Evolutionary conservation across 2,888 invertebrate species (phyloP).

Genomic region (Germaria angustata): DNA sequence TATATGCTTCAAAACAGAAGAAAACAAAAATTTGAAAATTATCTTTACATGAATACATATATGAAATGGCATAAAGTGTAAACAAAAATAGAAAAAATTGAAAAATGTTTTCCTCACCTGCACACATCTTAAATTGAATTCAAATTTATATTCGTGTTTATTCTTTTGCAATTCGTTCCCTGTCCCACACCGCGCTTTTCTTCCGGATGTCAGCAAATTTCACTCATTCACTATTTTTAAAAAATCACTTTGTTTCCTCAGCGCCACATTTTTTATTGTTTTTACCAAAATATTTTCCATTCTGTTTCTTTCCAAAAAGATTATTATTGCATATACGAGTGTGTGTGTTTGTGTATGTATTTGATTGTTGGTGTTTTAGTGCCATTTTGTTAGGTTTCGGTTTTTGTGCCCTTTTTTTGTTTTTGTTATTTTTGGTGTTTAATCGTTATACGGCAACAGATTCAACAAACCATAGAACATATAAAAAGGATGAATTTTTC

Average conservation of each 20-base stretch:
- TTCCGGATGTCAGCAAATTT: slow-evolving; percentile 63
- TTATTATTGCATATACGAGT: slow-evolving; percentile 26
- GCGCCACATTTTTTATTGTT: slow-evolving; percentile 45
- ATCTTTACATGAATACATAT: slow-evolving; percentile 22
- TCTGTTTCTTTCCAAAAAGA: slow-evolving; percentile 43
- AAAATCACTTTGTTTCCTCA: not conserved
- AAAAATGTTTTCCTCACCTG: slow-evolving; percentile 44
- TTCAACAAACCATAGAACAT: slow-evolving; percentile 79
- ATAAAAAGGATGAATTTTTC: slow-evolving; percentile 78
- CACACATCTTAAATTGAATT: slow-evolving; percentile 63
- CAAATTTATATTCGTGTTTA: slow-evolving; percentile 43
- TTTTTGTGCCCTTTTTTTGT: not conserved
- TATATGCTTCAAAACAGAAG: too few species aligned
- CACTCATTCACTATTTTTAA: slow-evolving; percentile 49
- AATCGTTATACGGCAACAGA: slow-evolving; percentile 69
- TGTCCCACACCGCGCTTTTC: slow-evolving; percentile 6
- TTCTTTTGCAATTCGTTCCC: not conserved
- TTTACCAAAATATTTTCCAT: slow-evolving; percentile 38
- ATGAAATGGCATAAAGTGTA: not conserved
- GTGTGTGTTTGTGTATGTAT: slow-evolving; percentile 13
- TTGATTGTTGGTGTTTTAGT: slow-evolving; percentile 33
- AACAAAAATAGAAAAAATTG: not conserved
- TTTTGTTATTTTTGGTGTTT: slow-evolving; percentile 57
- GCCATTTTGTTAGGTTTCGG: slow-evolving; percentile 13
- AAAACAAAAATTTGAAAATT: not conserved